Conservation (phyloP, 2,888 invertebrate species). For the Eulithis prunata region DNA sequence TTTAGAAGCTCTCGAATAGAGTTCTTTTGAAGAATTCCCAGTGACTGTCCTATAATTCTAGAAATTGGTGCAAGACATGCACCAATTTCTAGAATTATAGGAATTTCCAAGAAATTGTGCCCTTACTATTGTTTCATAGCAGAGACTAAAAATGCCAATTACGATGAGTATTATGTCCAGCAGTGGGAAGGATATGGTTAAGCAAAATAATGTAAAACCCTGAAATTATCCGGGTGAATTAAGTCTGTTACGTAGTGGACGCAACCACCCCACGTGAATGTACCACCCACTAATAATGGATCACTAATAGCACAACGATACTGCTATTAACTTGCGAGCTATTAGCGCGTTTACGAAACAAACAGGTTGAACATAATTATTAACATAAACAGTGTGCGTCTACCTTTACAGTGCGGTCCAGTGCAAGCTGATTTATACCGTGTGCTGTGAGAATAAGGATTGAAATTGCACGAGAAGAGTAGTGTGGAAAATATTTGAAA, state of each 20-base stretch:
- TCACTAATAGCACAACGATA: conserved; percentile 18
- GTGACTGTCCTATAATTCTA: too few species aligned
- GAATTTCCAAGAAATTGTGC: too few species aligned
- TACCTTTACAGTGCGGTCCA: conserved; percentile 10
- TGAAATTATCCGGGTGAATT: too few species aligned
- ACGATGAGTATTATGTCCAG: too few species aligned
- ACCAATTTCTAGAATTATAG: not conserved
- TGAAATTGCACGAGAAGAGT: not conserved
- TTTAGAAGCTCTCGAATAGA: conserved; percentile 33
- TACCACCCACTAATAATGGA: not conserved
- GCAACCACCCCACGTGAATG: too few species aligned
- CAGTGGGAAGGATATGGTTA: too few species aligned
- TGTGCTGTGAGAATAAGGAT: not conserved
- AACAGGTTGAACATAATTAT: conserved; percentile 29
- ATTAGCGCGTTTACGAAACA: conserved; percentile 30
- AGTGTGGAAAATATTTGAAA: too few species aligned
- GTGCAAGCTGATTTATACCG: conserved; percentile 7
- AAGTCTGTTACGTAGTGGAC: too few species aligned
- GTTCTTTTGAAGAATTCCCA: conserved; percentile 5
- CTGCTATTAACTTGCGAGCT: conserved; percentile 24
- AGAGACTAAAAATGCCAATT: too few species aligned
- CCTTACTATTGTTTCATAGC: too few species aligned
- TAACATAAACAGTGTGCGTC: conserved; percentile 23
- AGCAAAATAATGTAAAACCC: too few species aligned
- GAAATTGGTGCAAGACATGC: too few species aligned